A percentile compares a stretch with the other conserved stretches of the same genome.
These are phyloP conservation scores for Pollenia angustigena DNA, from an alignment of 2,888 invertebrate species.

Conservation along the genomic window DNA sequence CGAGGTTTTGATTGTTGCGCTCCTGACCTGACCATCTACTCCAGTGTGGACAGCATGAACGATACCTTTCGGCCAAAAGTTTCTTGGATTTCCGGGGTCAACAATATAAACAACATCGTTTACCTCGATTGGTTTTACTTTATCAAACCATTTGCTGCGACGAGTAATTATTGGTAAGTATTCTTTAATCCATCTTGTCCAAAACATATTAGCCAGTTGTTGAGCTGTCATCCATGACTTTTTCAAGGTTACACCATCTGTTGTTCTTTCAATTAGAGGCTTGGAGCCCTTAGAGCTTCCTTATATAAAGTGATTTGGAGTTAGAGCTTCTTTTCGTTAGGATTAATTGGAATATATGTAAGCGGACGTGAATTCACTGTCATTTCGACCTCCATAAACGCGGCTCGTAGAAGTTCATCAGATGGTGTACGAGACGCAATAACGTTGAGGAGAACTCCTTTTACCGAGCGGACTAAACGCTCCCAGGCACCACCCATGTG, in stretches of 20 bases:
- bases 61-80: slow-evolving; percentile 69
- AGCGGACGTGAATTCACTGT: slow-evolving; percentile 61
- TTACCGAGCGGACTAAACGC: slow-evolving; percentile 15
- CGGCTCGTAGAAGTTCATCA: slow-evolving; percentile 58
- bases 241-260: slow-evolving; percentile 22
- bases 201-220: slow-evolving; percentile 65
- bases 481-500: too few species aligned
- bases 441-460: slow-evolving; percentile 9
- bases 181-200: slow-evolving; percentile 64
- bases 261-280: slow-evolving; percentile 27
- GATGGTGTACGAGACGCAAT: slow-evolving; percentile 18
- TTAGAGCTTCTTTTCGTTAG: slow-evolving; percentile 55
- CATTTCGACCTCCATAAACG: slow-evolving; percentile 57
- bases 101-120: slow-evolving; percentile 70
- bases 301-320: slow-evolving; percentile 67
- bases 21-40: slow-evolving; percentile 59
- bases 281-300: slow-evolving; percentile 58
- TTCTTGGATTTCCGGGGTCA: slow-evolving; percentile 51
- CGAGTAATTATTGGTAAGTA: slow-evolving; percentile 60
- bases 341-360: slow-evolving; percentile 59
- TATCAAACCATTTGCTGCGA: slow-evolving; percentile 57
- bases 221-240: slow-evolving; percentile 56
- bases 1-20: slow-evolving; percentile 37
- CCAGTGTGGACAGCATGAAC: slow-evolving; percentile 44
- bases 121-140: slow-evolving; percentile 48